Base-by-base conservation (phyloP, 2,888 invertebrate genomes). In the Dolichomitus sp. region DNA sequence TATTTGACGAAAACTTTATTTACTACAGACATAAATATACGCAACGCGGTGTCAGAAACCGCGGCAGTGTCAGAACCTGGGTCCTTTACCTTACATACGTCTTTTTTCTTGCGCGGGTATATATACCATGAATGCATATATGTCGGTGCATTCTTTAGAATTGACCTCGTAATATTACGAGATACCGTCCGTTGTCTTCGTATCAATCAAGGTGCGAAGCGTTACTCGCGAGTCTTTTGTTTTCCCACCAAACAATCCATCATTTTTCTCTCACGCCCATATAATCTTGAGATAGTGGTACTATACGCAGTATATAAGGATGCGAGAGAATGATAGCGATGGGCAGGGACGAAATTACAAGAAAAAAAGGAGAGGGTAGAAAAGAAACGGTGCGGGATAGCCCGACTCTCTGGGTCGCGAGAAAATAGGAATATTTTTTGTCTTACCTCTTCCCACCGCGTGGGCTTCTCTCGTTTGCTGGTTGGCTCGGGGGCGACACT, bases 341-440 rank as follows among this genome's bases (percentile, higher is more conserved):
- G 57, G 37, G 42, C 23, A 57, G 11, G 27, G 42, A 4, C 45
- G 30, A 30, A 57, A 57, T 42, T 19, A 27, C 42, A 42, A 5
- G 6, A 33, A 72, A 42, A 42, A 59, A 45, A 52, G 33, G 19
- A 50, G 50, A 17, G 37, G 50, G 14, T 37, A 68, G 19, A 52
- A 52, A 52, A 52, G 23, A 69, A 52, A 69, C 23, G 37, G 17
- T 37, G 37, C 52, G 9, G 19, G 37, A 54, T 54, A 19, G 33
- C 27, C 52, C 45, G 27, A 30, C 7, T 68, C 19, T 50, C 52
- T 6, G 68, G 50, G 37, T 52, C 52, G 52, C 27, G 68, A 37
- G 52, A 54, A 69, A 69, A 52, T 69, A 69, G 37, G 52, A 69
- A 69, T 54, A 54, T 52, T 17, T 48, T 52, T 69, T 52, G 5